Evolutionary conservation across 2,888 invertebrate species (phyloP).

Genomic region (Schizotus pectinicornis): DNA sequence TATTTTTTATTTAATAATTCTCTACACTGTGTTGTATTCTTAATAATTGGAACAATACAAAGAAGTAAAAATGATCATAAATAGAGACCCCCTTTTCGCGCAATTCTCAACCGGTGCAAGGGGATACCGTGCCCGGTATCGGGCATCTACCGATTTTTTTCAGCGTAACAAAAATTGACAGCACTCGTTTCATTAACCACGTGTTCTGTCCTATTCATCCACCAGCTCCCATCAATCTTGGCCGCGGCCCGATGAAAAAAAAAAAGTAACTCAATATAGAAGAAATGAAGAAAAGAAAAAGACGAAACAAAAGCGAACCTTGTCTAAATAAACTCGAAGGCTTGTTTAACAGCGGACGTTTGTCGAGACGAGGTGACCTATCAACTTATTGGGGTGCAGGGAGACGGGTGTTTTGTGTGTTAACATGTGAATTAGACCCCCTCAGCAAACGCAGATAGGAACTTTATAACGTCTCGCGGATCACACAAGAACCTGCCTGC

Average conservation of each 20-base stretch:
- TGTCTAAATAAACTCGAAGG: conserved; percentile 10
- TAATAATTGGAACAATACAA: neutral
- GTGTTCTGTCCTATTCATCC: conserved; percentile 26
- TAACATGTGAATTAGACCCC: conserved; percentile 54
- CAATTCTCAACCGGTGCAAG: no score
- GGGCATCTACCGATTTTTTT: no score
- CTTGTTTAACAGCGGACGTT: conserved; percentile 14
- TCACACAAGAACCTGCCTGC: conserved; percentile 42
- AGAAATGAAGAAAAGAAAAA: conserved; percentile 26
- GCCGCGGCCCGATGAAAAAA: conserved; percentile 16
- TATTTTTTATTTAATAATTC: no score
- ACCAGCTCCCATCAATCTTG: conserved; percentile 27
- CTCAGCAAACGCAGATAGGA: conserved; percentile 50
- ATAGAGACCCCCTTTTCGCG: no score
- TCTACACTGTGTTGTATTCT: no score
- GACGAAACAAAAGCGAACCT: conserved; percentile 26
- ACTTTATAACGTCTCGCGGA: conserved; percentile 27
- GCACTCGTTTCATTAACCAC: conserved; percentile 17
- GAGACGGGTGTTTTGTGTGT: conserved; percentile 46
- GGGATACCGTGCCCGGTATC: no score
- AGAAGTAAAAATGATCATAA: neutral
- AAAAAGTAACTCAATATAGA: conserved; percentile 26
- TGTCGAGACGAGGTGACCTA: conserved; percentile 39
- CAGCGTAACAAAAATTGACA: no score
- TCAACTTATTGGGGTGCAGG: conserved; percentile 43